These are phyloP conservation scores for Poeciliopsis paucimaculata DNA, from an alignment of 2,797 vertebrate species.

Conservation along the genomic window DNA sequence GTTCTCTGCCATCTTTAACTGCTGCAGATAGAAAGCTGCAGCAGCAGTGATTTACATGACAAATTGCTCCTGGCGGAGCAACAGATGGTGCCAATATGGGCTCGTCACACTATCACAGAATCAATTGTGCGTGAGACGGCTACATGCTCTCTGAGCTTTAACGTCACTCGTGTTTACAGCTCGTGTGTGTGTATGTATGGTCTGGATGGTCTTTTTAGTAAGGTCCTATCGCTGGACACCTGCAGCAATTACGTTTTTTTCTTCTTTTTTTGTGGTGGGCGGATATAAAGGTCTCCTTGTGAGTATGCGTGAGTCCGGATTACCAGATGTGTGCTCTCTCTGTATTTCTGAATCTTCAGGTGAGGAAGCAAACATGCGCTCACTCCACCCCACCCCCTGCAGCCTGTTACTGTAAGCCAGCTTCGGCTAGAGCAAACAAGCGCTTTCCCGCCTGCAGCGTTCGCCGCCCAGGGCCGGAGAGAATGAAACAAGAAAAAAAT, in stretches of 20 bases:
- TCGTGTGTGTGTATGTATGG: slow-evolving; percentile 22
- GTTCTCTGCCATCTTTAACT: not conserved
- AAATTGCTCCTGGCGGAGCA: slow-evolving; percentile 21
- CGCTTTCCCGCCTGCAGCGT: slow-evolving; percentile 63
- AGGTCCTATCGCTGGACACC: slow-evolving; percentile 59
- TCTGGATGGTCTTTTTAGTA: slow-evolving; percentile 51
- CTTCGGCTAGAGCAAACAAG: slow-evolving; percentile 67
- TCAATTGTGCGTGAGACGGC: slow-evolving; percentile 58
- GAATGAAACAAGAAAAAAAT: slow-evolving; percentile 21
- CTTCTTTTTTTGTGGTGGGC: not conserved
- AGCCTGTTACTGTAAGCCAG: slow-evolving; percentile 59
- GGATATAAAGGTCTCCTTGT: slow-evolving; percentile 19
- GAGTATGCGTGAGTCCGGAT: slow-evolving; percentile 16
- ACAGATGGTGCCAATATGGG: slow-evolving; percentile 70
- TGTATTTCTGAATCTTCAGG: slow-evolving; percentile 53
- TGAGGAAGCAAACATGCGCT: slow-evolving; percentile 38
- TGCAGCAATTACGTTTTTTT: slow-evolving; percentile 34
- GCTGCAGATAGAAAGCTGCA: slow-evolving; percentile 11
- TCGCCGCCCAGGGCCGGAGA: slow-evolving; percentile 53
- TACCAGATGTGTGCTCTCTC: slow-evolving; percentile 66
- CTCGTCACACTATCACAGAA: slow-evolving; percentile 53
- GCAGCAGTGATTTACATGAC: slow-evolving; percentile 28
- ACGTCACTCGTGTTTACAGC: slow-evolving; percentile 39
- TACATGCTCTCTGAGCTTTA: slow-evolving; percentile 46
- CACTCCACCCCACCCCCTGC: slow-evolving; percentile 50